Evolutionary conservation across 2,888 invertebrate genomes (phyloP).

Genomic region (Sinodicranocentrus sp.): DNA sequence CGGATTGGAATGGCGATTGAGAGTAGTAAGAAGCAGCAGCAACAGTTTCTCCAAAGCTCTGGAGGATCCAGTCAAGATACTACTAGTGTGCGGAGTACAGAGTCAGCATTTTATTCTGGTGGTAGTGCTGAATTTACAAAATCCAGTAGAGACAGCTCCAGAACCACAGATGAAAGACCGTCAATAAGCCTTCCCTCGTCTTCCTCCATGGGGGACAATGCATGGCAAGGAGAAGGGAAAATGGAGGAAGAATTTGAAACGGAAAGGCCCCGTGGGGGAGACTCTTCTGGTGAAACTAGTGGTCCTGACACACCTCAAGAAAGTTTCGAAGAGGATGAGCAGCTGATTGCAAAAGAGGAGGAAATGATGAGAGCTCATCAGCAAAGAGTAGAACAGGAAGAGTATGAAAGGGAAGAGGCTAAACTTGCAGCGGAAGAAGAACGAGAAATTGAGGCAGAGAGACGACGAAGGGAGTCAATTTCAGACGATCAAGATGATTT

Average conservation of each 20-base stretch:
- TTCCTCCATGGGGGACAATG: conserved; percentile 73
- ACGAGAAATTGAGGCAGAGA: conserved; percentile 78
- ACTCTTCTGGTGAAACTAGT: conserved; percentile 91
- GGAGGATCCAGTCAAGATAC: conserved; percentile 71
- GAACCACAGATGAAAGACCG: conserved; percentile 73
- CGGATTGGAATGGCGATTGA: conserved; percentile 72
- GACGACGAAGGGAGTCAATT: conserved; percentile 77
- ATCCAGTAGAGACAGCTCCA: conserved; percentile 69
- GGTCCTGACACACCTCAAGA: conserved; percentile 91
- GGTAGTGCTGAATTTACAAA: conserved; percentile 70
- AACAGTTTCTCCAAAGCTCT: conserved; percentile 62
- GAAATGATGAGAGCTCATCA: conserved; percentile 65
- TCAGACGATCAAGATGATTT: conserved; percentile 77
- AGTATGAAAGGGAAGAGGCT: conserved; percentile 57
- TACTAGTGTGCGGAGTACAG: conserved; percentile 74
- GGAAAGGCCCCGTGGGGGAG: conserved; percentile 78
- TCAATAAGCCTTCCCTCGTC: conserved; percentile 75
- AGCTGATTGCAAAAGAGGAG: conserved; percentile 65
- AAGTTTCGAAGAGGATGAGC: conserved; percentile 83
- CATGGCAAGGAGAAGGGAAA: conserved; percentile 69
- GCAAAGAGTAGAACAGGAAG: conserved; percentile 49
- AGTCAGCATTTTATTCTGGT: conserved; percentile 77
- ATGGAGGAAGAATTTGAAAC: conserved; percentile 67
- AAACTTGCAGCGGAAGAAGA: conserved; percentile 80
- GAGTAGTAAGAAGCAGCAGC: conserved; percentile 70